Base-by-base conservation (phyloP, 2,797 vertebrate genomes). In the Gambelia wislizenii region DNA sequence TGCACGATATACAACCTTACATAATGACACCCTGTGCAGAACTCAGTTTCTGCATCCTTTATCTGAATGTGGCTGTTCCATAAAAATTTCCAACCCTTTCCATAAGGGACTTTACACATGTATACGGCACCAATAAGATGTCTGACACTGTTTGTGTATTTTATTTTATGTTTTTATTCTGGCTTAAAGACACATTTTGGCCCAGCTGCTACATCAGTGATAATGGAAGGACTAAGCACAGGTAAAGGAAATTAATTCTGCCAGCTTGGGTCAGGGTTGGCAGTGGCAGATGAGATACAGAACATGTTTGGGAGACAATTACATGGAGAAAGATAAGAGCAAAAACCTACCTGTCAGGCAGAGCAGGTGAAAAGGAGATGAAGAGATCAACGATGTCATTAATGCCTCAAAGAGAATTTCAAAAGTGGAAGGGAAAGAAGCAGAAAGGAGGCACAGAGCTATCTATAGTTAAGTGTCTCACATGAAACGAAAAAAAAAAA, bases 351-450 rank as follows among this genome's bases (percentile, higher is more conserved):
- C 61, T 89, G 0, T 49, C n/a, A 89, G 90, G 69, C 87, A 90
- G 83, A 75, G 84, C 87, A 85, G 88, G 85, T 91, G 86, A 67
- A 89, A 49, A 5, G 70, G 64, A 91, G 12, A 74, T 81, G 90
- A 88, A 85, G 92, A 85, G 56, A 18, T 85, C 80, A n/a, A 20
- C 47, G 0, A 0, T 74, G 52, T 36, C 87, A 92, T 92, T 93
- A 92, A 54, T 90, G 49, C 74, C 75, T 92, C 54, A 61, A 80
- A 94, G 88, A 86, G 72, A 90, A 90, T 93, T 91, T 91, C 89
- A 72, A 93, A 86, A 52, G 44, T 86, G 82, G 54, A 80, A 90
- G 67, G 83, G 47, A 14, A 42, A 39, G 16, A 27, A 25, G 30
- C 20, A 76, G 82, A 59, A 39, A 22, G 22, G 22, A 10, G 6